A percentile compares a stretch with the other conserved stretches of the same genome.
These are phyloP conservation scores for Ephestia elutella DNA, from an alignment of 1,140 invertebrate species.

Conservation along the genomic window DNA sequence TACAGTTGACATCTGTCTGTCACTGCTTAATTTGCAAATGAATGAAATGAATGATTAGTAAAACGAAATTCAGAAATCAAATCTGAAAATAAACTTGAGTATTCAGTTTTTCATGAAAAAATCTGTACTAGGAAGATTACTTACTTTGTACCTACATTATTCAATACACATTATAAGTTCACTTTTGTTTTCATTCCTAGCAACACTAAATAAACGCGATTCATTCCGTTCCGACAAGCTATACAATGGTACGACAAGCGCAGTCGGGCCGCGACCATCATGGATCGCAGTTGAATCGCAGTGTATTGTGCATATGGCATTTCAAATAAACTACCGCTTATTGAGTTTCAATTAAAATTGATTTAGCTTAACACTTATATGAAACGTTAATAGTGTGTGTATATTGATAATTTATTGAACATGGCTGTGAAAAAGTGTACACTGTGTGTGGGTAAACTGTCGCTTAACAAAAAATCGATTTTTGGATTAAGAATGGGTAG, in stretches of 20 bases:
- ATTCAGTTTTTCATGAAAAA: no score
- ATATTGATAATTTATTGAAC: conserved; percentile 35
- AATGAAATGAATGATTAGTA: neutral
- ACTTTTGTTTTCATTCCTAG: neutral
- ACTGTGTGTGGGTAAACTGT: conserved; percentile 69
- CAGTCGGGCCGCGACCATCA: conserved; percentile 64
- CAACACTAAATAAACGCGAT: neutral
- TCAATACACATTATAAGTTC: no score
- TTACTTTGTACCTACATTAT: no score
- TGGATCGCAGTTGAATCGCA: conserved; percentile 59
- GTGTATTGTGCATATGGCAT: conserved; percentile 46
- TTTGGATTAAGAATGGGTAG: conserved; percentile 61
- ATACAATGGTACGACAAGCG: conserved; percentile 16
- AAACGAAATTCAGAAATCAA: no score
- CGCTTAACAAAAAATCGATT: conserved; percentile 72
- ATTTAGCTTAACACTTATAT: conserved; percentile 45
- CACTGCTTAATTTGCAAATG: neutral
- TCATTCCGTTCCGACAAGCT: conserved; percentile 8
- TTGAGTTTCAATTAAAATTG: conserved; percentile 48
- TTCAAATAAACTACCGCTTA: conserved; percentile 11
- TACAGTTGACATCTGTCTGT: neutral
- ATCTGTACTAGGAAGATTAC: neutral
- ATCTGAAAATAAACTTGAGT: no score
- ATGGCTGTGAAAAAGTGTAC: conserved; percentile 70
- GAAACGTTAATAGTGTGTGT: conserved; percentile 35